Conservation (phyloP, 2,113 vertebrate genomes). For the Bungarus multicinctus region DNA sequence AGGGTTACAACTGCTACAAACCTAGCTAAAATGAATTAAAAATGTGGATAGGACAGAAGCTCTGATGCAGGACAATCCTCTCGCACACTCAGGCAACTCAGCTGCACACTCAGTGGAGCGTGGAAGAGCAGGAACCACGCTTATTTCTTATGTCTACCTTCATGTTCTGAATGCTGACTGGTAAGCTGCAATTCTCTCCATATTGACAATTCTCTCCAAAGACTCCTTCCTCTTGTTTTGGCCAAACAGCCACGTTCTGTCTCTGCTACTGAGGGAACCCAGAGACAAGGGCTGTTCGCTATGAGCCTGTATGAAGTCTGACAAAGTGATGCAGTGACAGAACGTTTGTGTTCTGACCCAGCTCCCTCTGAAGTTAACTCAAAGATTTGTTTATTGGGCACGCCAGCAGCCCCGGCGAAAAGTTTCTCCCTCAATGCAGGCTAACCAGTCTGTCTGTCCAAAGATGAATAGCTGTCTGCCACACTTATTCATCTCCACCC, state of each 20-base stretch:
- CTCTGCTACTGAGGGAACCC: not conserved
- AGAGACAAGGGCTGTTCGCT: not conserved
- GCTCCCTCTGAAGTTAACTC: no score
- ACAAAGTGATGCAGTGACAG: not conserved
- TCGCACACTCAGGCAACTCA: not conserved
- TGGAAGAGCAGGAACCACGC: not conserved
- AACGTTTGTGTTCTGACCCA: not conserved
- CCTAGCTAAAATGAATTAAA: not conserved
- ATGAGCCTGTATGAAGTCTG: not conserved
- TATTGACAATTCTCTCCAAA: not conserved
- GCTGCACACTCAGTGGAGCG: not conserved
- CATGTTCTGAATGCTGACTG: not conserved
- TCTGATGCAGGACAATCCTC: not conserved
- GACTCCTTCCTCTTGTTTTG: not conserved
- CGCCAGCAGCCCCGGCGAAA: no score
- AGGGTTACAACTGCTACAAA: not conserved
- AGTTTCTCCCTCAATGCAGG: no score
- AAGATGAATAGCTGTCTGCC: no score
- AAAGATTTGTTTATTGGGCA: no score
- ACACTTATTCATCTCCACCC: no score
- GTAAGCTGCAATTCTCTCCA: not conserved
- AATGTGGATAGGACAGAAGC: not conserved
- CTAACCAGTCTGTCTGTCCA: no score
- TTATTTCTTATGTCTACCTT: not conserved
- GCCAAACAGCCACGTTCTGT: not conserved